Conservation (phyloP, 1,140 invertebrate species). For the Drosophila mayri region DNA sequence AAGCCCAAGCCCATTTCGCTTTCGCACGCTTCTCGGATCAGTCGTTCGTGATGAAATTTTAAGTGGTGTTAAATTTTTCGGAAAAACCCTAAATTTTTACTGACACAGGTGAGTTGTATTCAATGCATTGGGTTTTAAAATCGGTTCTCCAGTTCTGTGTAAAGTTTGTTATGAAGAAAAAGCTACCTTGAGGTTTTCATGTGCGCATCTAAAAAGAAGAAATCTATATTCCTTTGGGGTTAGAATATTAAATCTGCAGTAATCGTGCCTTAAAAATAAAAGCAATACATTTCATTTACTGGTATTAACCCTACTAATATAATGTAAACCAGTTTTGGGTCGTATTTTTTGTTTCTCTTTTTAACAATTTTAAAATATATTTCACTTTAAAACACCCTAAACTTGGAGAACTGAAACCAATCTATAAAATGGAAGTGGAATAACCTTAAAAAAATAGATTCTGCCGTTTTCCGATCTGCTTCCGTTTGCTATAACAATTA, state of each 20-base stretch:
- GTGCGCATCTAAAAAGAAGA: no score
- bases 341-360: neutral
- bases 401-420: neutral
- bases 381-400: neutral
- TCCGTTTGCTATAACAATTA: neutral
- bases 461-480: neutral
- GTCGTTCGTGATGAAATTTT: neutral
- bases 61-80: neutral
- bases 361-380: neutral
- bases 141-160: neutral
- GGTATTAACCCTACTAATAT: no score
- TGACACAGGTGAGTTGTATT: neutral
- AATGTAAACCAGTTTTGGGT: no score
- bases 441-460: neutral
- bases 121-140: neutral
- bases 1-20: neutral
- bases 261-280: no score
- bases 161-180: neutral
- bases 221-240: no score
- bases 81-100: neutral
- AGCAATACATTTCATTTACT: no score
- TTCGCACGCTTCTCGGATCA: neutral
- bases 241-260: no score
- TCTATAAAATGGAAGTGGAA: no score
- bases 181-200: neutral